Percentiles rank a stretch among this genome's conserved stretches.
Conservation (phyloP, 2,888 invertebrate species). For the Rugalucina vietnamica region DNA sequence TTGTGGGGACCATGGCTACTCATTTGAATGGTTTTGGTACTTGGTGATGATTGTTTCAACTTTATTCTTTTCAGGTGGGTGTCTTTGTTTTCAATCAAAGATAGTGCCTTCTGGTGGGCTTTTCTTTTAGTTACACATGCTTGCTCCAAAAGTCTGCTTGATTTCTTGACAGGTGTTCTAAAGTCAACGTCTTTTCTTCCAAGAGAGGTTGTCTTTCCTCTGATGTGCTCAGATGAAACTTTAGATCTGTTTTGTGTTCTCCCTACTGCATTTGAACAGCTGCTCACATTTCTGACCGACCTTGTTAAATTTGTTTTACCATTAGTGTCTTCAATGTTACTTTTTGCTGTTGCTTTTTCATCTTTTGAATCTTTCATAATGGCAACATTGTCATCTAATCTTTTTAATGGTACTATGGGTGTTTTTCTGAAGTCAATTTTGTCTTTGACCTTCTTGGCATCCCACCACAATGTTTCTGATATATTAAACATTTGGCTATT, state of each 20-base stretch:
- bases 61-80: too few species aligned
- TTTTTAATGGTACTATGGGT: neutral
- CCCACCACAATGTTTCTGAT: neutral
- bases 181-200: too few species aligned
- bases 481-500: neutral
- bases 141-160: neutral
- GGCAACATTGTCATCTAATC: neutral
- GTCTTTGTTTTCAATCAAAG: neutral
- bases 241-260: too few species aligned
- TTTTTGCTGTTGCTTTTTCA: neutral
- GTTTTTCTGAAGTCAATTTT: slow-evolving; percentile 3
- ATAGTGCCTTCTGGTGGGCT: neutral
- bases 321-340: neutral
- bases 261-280: too few species aligned
- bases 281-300: too few species aligned
- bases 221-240: too few species aligned
- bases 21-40: too few species aligned
- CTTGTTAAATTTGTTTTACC: too few species aligned
- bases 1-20: too few species aligned
- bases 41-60: too few species aligned
- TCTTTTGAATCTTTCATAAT: neutral
- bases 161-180: neutral
- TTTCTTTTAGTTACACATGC: neutral
- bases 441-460: neutral
- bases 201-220: too few species aligned